Evolutionary conservation across 2,797 vertebrate genomes (phyloP).

Genomic region (Xyrichtys novacula): DNA sequence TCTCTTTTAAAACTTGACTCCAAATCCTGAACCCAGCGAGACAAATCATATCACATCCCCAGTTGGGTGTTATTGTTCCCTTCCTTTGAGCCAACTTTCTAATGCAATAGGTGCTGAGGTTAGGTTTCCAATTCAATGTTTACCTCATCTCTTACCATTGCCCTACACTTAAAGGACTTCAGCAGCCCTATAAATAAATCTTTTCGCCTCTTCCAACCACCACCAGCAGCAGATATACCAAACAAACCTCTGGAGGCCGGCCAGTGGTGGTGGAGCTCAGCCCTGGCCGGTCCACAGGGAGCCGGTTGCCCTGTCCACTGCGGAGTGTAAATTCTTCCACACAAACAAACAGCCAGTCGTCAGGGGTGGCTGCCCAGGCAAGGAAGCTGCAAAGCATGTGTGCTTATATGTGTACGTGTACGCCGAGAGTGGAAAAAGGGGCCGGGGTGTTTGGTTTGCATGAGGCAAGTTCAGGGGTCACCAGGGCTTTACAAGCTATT

Average conservation of each 20-base stretch:
- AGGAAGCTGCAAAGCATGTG: constrained; percentile 40
- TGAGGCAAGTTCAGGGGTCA: constrained; percentile 49
- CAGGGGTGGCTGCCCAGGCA: constrained; percentile 51
- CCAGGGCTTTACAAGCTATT: constrained; percentile 13
- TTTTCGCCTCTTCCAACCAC: background rate
- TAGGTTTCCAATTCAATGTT: too few species aligned
- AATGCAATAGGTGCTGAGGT: background rate
- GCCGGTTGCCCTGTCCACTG: constrained; percentile 55
- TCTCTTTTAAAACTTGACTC: too few species aligned
- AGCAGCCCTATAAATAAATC: constrained; percentile 54
- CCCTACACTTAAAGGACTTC: constrained; percentile 23
- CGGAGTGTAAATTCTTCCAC: constrained; percentile 70
- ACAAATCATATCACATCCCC: too few species aligned
- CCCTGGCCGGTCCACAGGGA: constrained; percentile 43
- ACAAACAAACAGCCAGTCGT: constrained; percentile 76
- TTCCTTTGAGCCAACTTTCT: background rate
- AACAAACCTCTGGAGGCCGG: constrained; percentile 58
- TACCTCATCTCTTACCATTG: constrained; percentile 1
- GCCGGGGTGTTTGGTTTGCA: constrained; percentile 42
- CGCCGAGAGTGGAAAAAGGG: constrained; percentile 13
- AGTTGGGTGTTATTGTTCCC: too few species aligned
- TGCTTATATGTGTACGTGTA: constrained; percentile 12
- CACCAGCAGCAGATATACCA: constrained; percentile 29
- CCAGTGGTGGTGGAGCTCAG: constrained; percentile 44
- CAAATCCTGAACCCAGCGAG: too few species aligned